phyloP scores from a whole-genome alignment of 2,888 invertebrate species.

The Vesta saturnalis region DNA sequence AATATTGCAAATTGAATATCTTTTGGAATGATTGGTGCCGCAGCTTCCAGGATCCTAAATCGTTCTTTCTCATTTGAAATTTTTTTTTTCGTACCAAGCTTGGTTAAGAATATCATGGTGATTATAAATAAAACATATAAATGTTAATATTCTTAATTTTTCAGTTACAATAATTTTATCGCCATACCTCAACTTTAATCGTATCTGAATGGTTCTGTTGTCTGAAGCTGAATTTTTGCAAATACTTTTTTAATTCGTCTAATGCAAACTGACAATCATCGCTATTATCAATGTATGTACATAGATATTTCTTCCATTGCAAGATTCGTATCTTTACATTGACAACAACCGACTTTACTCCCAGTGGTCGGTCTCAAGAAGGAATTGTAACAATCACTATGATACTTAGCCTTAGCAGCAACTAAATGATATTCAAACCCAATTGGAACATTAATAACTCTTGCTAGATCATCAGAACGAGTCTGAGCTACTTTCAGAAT shows the following conservation, averaged over 20 bases:
- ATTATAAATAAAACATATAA: slow-evolving; percentile 36
- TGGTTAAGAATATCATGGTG: slow-evolving; percentile 48
- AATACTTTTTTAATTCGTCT: no score
- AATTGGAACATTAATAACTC: no score
- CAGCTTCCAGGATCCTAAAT: slow-evolving; percentile 43
- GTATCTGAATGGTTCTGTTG: no score
- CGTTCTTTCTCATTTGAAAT: no score
- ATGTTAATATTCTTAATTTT: no score
- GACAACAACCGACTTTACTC: background rate
- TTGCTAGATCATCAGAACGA: no score
- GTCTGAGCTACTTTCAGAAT: no score
- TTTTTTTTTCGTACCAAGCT: slow-evolving; percentile 48
- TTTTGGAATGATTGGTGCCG: slow-evolving; percentile 39
- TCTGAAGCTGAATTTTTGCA: background rate
- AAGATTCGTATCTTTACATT: no score
- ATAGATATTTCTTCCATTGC: slow-evolving; percentile 55
- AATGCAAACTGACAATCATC: slow-evolving; percentile 43
- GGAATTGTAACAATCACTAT: no score
- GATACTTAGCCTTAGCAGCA: no score
- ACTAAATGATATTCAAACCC: no score
- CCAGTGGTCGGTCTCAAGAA: background rate
- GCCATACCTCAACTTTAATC: slow-evolving; percentile 46
- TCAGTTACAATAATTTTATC: no score
- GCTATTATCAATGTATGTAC: slow-evolving; percentile 53
- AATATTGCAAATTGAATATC: slow-evolving; percentile 32